Evolutionary conservation across 1,140 invertebrate species (phyloP).

Genomic region (Bombus fervidus): DNA sequence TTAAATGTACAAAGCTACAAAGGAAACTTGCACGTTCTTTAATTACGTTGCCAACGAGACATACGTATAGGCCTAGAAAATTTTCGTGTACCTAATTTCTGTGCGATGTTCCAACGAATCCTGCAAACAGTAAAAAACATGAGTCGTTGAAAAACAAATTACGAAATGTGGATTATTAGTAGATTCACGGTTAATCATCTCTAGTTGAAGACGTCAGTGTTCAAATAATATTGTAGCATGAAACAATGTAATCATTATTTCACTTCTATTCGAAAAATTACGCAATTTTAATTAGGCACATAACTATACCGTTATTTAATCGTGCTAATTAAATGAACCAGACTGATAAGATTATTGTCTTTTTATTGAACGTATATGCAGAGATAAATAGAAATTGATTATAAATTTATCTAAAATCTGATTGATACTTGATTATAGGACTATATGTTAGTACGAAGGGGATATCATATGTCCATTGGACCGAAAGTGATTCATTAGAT

Average conservation of each 20-base stretch:
- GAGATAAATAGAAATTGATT: neutral
- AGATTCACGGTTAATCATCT: fast-evolving
- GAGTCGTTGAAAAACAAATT: neutral
- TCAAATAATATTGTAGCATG: neutral
- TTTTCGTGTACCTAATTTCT: too few relatives aligned
- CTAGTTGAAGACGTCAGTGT: fast-evolving
- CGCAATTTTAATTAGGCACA: neutral
- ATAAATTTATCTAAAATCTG: neutral
- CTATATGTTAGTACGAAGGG: slow-evolving; percentile 38
- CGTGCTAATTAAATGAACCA: neutral
- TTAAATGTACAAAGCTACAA: neutral
- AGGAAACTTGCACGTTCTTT: neutral
- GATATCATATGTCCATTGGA: slow-evolving; percentile 55
- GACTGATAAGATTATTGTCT: neutral
- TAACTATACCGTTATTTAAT: neutral
- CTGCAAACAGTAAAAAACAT: neutral
- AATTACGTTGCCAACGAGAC: neutral
- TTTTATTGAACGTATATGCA: neutral
- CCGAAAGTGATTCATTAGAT: neutral
- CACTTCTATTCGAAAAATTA: neutral
- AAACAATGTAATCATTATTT: neutral
- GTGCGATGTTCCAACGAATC: neutral
- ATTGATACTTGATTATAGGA: neutral
- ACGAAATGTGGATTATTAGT: neutral
- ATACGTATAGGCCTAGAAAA: neutral